Base-by-base conservation (phyloP, 2,888 invertebrate genomes). In the Drosophila kambysellisi region DNA sequence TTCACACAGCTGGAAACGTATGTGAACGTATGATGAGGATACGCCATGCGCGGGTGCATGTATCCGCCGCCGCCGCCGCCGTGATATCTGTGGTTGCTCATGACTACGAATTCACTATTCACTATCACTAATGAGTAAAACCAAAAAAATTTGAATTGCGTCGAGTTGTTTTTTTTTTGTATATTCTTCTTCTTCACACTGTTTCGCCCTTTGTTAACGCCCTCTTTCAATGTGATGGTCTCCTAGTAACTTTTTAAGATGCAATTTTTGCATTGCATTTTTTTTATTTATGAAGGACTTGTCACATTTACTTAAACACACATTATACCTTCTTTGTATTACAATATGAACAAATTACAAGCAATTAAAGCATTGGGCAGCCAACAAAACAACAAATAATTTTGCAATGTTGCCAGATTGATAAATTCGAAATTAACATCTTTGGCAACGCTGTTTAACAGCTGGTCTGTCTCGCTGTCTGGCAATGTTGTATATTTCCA, bases 1-100 rank as follows among this genome's bases (percentile, higher is more conserved):
- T 93, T 93, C 0, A 93, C 93, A 74, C 93, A 93, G 58, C 92
- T 93, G 43, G 92, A 92, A 30, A 92, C 93, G 75, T 93, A 93
- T 57, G 93, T 93, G 66, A 92, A 93, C 75, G 56, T 56, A n/a
- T 93, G 93, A 63, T 93, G 93, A 15, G 84, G 89, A 53, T 89
- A 89, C 65, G 88, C 83, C 79, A 92, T 90, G 58, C 91, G 88
- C 25, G 85, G 82, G 37, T 84, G 84, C 84, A 92, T 92, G 66
- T 92, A 92, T 60, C 91, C 92, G 33, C 92, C 91, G 54, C 87
- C 88, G 54, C 87, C 88, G 52, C 91, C 88, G 58, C 91, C 91
- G 29, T 91, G 83, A 82, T 92, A 92, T 85, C 92, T 92, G 83
- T 92, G 92, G 70, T 92, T 92, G 78, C 92, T 92, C 92, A 92